Evolutionary conservation across 2,888 invertebrate genomes (phyloP), one percentile per base, ranked within the genome.

Genomic region (Eristalinus sepulchralis): DNA sequence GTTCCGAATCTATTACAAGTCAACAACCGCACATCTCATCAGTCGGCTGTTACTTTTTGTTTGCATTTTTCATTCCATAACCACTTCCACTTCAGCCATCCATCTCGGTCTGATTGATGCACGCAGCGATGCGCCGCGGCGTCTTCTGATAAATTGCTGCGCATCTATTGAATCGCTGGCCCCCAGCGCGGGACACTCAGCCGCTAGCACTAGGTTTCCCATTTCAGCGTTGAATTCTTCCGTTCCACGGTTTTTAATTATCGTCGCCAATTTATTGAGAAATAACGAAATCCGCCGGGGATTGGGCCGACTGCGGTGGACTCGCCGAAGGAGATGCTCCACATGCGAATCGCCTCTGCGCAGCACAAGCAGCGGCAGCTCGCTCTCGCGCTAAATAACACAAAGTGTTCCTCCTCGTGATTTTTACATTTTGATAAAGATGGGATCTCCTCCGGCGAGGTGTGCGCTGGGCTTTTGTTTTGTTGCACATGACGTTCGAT

Each of bases 371-470:
- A 71, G 70, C 67, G 63, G 59, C 66, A 34, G 24, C 4, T 8
- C 47, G 47, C 17, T 17, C 11, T 57, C 36, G 67, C 67, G 81
- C 84, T 76, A 81, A 84, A 84, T 77, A 84, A 84, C 84, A 84
- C 84, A 81, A 84, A 81, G 77, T 81, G 81, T 47, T 47, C 47
- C 72, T 85, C 68, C 67, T 85, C 39, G 70, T 72, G 84, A 85
- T 85, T 85, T 84, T 81, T 72, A 85, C 84, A 85, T 85, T 85
- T 85, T 77, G 84, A 85, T 85, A 85, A 81, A 27, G 76, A 84
- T 17, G 13, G 31, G 31, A 81, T 77, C 47, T 47, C 47, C 64
- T 57, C 70, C 57, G 59, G 22, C 34, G 63, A 53, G 68, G 73
- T 83, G 68, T 77, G 47, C 53, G 47, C 53, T 3, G 34, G 39